These are phyloP conservation scores for Acanthococcus lagerstroemiae DNA, from an alignment of 2,888 invertebrate species.

Conservation along the genomic window DNA sequence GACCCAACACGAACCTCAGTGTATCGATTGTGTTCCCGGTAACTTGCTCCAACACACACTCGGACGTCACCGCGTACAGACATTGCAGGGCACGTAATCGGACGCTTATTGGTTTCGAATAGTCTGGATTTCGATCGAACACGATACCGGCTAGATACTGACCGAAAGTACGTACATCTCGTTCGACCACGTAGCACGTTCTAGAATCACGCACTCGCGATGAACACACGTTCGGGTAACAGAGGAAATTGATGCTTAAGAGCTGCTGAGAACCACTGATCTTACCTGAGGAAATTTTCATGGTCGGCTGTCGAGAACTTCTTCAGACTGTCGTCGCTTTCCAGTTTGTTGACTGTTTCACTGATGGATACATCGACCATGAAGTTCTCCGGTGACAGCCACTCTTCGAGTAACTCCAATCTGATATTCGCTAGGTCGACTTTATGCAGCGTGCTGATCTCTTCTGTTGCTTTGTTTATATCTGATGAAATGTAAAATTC, in stretches of 20 bases:
- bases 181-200: conserved; percentile 42
- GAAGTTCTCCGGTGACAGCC: conserved; percentile 39
- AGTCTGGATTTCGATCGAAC: conserved; percentile 35
- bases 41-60: conserved; percentile 39
- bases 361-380: conserved; percentile 11
- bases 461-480: conserved; percentile 45
- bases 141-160: conserved; percentile 41
- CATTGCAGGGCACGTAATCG: conserved; percentile 42
- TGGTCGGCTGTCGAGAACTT: conserved; percentile 16
- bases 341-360: conserved; percentile 1
- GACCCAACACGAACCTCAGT: conserved; percentile 35
- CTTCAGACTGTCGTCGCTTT: not conserved
- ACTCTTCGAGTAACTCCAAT: conserved; percentile 42
- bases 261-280: no score
- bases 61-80: conserved; percentile 39
- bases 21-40: conserved; percentile 39
- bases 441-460: conserved; percentile 43
- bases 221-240: no score
- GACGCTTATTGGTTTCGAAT: conserved; percentile 38
- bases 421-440: conserved; percentile 42
- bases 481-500: conserved; percentile 38
- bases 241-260: not conserved
- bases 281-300: conserved; percentile 18
- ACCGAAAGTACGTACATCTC: conserved; percentile 39
- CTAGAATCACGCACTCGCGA: conserved; percentile 37